A percentile compares a stretch with the other conserved stretches of the same genome.
These are phyloP conservation scores for Odontesthes bonariensis DNA, from an alignment of 2,113 vertebrate species.

Conservation along the genomic window DNA sequence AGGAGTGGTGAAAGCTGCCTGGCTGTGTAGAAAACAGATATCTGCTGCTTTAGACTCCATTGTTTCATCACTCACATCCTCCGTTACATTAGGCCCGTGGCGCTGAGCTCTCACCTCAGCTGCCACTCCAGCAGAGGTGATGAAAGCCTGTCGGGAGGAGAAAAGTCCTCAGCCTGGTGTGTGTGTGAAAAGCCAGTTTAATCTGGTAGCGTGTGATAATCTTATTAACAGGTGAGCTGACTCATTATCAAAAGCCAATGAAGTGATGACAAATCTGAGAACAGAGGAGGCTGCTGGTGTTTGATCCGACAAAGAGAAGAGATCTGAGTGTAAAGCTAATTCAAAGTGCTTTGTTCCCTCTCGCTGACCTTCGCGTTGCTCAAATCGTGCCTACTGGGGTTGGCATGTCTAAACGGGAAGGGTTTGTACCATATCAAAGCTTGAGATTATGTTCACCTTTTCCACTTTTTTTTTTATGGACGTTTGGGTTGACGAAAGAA, in stretches of 20 bases:
- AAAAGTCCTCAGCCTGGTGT: constrained; percentile 34
- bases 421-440: constrained; percentile 57
- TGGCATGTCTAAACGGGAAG: constrained; percentile 10
- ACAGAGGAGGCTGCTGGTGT: constrained; percentile 8
- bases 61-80: constrained; percentile 33
- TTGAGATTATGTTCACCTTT: constrained; percentile 27
- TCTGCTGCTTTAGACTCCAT: constrained; percentile 6
- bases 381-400: constrained; percentile 32
- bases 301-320: constrained; percentile 49
- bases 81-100: constrained; percentile 12
- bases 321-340: constrained; percentile 39
- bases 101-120: constrained; percentile 44
- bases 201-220: constrained; percentile 79
- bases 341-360: constrained; percentile 52
- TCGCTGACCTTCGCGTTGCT: constrained; percentile 46
- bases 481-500: constrained; percentile 41
- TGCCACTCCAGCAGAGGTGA: constrained; percentile 69
- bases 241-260: constrained; percentile 57
- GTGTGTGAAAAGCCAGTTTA: constrained; percentile 67
- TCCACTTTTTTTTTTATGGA: constrained; percentile 15
- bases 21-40: background rate
- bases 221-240: constrained; percentile 79
- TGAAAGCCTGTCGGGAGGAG: constrained; percentile 60
- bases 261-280: constrained; percentile 17
- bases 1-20: background rate